Conservation (phyloP, 2,113 vertebrate species). For the Malurus cyaneus region DNA sequence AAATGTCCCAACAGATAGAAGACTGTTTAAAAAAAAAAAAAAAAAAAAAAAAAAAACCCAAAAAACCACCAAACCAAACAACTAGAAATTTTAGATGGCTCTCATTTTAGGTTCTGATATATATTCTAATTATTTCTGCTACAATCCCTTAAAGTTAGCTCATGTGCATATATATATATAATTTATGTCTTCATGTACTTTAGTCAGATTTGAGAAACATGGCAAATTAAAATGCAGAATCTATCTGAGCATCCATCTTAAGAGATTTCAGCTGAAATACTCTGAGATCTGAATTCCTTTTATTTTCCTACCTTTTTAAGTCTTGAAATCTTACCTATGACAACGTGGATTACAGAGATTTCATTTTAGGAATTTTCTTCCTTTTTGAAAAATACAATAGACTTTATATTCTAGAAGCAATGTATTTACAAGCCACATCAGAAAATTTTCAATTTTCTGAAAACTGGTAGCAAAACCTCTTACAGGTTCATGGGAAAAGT, state of each 20-base stretch:
- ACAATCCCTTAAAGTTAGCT: background rate
- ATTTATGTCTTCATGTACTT: background rate
- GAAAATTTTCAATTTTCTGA: background rate
- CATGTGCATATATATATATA: background rate
- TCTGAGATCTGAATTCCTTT: background rate
- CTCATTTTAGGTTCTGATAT: background rate
- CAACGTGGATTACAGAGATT: background rate
- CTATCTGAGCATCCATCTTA: background rate
- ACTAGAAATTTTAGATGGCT: background rate
- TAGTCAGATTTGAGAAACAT: background rate
- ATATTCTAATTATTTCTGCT: background rate
- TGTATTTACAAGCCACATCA: background rate
- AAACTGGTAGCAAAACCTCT: background rate
- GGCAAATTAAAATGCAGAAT: background rate
- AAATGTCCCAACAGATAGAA: background rate
- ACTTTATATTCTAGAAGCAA: background rate
- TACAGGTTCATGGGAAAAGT: background rate
- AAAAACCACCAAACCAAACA: background rate
- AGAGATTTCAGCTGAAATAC: background rate
- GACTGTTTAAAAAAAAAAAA: background rate
- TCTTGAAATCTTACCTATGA: background rate
- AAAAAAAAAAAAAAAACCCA: fast-evolving
- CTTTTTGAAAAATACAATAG: background rate
- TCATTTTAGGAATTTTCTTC: background rate
- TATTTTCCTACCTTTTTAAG: background rate